Percentiles rank a stretch among this genome's conserved stretches.
These are phyloP conservation scores for Heliothis subflexa DNA, from an alignment of 1,140 invertebrate species.

Conservation along the genomic window DNA sequence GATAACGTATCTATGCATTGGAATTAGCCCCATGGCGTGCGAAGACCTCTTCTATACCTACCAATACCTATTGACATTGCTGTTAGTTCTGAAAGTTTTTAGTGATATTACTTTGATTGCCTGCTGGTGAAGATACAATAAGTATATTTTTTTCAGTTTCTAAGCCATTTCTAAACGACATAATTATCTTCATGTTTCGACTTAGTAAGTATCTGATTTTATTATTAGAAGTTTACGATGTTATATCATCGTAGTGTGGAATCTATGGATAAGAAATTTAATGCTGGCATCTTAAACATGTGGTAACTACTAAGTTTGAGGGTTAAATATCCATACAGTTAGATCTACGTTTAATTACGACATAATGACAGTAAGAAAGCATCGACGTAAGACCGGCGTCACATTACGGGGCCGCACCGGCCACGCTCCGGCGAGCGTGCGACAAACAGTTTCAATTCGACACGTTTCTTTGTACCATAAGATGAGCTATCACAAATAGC, in stretches of 20 bases:
- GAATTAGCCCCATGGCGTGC: slow-evolving; percentile 15
- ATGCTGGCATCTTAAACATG: no score
- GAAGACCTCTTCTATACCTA: neutral
- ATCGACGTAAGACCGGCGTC: slow-evolving; percentile 9
- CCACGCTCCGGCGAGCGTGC: slow-evolving; percentile 55
- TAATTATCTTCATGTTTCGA: no score
- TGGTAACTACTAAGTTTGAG: no score
- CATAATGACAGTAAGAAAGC: neutral
- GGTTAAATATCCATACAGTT: neutral
- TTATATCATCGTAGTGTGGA: neutral
- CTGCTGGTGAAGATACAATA: no score
- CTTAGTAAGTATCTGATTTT: no score
- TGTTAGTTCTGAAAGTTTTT: neutral
- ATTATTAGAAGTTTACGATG: no score
- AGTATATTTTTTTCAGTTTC: no score
- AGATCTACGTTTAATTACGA: neutral
- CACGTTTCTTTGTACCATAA: slow-evolving; percentile 58
- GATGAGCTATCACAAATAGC: slow-evolving; percentile 47
- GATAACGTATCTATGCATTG: no score
- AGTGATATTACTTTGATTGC: no score
- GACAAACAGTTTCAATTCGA: slow-evolving; percentile 71
- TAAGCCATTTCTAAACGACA: no score
- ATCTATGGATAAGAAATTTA: neutral
- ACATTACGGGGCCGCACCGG: slow-evolving; percentile 3
- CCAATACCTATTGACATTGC: neutral